Percentiles rank a stretch among this genome's conserved stretches.
Evolutionary conservation across 1,140 invertebrate genomes (phyloP).

Genomic region (Drosophila nebulosa): DNA sequence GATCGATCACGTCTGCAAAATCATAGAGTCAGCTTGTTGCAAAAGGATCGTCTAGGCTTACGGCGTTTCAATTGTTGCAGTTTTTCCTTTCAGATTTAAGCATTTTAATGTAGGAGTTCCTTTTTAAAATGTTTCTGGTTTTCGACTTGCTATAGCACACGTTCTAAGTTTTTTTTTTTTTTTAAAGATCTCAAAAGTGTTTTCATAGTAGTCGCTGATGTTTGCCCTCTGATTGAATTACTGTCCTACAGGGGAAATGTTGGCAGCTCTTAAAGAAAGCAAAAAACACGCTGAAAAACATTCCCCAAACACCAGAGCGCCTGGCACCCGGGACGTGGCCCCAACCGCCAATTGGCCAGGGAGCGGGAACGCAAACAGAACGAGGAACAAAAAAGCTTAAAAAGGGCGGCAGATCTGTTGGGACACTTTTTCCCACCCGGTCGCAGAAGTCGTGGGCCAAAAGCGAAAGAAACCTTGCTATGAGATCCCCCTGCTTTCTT

Average conservation of each 20-base stretch:
- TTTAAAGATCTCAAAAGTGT: background rate
- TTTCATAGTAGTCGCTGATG: background rate
- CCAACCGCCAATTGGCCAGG: constrained; percentile 42
- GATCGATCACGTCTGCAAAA: constrained; percentile 1
- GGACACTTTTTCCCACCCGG: constrained; percentile 36
- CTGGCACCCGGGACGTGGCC: constrained; percentile 52
- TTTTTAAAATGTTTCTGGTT: background rate
- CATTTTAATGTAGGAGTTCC: background rate
- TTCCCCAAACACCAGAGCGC: constrained; percentile 61
- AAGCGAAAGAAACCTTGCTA: constrained; percentile 31
- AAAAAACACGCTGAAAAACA: constrained; percentile 61
- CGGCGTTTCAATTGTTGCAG: background rate
- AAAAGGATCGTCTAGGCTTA: background rate
- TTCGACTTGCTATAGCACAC: background rate
- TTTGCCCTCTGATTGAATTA: background rate
- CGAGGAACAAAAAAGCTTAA: constrained; percentile 52
- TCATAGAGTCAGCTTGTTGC: no score
- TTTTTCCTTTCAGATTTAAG: background rate
- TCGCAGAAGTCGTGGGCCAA: constrained; percentile 11
- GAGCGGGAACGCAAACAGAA: constrained; percentile 49
- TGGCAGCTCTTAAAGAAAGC: constrained; percentile 59
- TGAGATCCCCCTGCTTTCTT: constrained; percentile 58
- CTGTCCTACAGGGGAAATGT: constrained; percentile 68
- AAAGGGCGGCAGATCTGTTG: constrained; percentile 50
- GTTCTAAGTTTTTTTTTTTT: background rate